Percentiles rank a stretch among this genome's conserved stretches.
Evolutionary conservation across 1,140 invertebrate genomes (phyloP).

Genomic region (Euura saliciscinereae): DNA sequence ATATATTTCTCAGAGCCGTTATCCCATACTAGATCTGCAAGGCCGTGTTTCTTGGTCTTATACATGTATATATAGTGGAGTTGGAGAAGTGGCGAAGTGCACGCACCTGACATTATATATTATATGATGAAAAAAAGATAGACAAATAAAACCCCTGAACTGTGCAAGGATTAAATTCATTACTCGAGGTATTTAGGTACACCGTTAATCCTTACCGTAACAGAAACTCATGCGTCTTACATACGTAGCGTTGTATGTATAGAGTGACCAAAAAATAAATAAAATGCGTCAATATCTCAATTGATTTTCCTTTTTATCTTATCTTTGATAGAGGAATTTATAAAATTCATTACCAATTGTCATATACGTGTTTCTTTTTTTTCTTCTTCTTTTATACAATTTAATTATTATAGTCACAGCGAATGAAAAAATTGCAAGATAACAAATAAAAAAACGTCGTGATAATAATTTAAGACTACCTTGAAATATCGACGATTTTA

Average conservation of each 20-base stretch:
- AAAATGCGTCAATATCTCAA: neutral
- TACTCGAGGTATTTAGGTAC: conserved; percentile 8
- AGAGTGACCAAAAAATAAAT: conserved; percentile 19
- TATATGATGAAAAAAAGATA: neutral
- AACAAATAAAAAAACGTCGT: too few species aligned
- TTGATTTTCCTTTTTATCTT: too few species aligned
- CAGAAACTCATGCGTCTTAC: conserved; percentile 10
- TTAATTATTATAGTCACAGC: too few species aligned
- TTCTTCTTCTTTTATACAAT: too few species aligned
- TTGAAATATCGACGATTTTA: too few species aligned
- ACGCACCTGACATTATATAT: conserved; percentile 26
- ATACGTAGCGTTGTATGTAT: conserved; percentile 9
- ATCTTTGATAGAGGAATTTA: too few species aligned
- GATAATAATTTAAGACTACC: too few species aligned
- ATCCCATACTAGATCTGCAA: conserved; percentile 32
- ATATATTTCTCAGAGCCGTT: conserved; percentile 24
- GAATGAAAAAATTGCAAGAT: too few species aligned
- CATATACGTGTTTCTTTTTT: too few species aligned
- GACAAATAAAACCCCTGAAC: conserved; percentile 14
- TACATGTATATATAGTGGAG: too few species aligned
- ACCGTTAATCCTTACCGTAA: conserved; percentile 9
- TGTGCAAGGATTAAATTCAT: conserved; percentile 29
- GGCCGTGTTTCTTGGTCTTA: conserved; percentile 23
- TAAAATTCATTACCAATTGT: too few species aligned
- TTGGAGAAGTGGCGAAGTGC: conserved; percentile 4